Base-by-base conservation (phyloP, 2,113 vertebrate species). In the Hyla sarda region DNA sequence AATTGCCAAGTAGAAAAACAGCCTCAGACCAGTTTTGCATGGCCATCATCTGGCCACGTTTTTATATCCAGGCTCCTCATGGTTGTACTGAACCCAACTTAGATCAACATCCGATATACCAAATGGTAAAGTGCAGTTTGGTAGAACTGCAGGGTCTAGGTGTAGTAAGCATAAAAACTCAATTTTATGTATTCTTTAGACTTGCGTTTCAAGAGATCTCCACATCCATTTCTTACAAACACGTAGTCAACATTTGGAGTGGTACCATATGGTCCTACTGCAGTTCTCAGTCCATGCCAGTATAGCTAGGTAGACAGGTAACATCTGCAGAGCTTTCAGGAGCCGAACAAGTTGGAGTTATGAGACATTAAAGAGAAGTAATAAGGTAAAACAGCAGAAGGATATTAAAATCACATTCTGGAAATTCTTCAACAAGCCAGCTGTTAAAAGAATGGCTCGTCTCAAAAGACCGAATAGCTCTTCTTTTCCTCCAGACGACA, bases 311-410 rank as follows among this genome's bases (percentile, higher is more conserved):
- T 58, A 84, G 83, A 84, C 83, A 84, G 72, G 72, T 84, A 84
- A 54, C 83, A 84, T 84, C 83, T 84, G 83, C 56, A 75, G 58
- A 30, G 34, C 54, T 84, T 65, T 76, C 37, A 23, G 14, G 41
- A 76, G 37, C 7, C 50, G 58, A 84, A 84, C 25, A 32, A 76
- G 54, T 84, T 58, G 47, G 41, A 84, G 21, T 47, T 76, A 84
- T 48, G 72, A 75, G 54, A 76, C 72, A 48, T 84, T 76, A 84
- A 76, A 37, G 75, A 65, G 83, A 34, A 76, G 58, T 84, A 75
- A 84, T 76, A 76, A 65, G 52, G 71, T 76, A 84, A 84, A 84
- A 76, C 83, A 84, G 72, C 83, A 84, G 83, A 84, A 58, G 48
- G 82, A 76, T 76, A 75, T 84, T 84, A 84, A 75, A 84, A 76